phyloP scores from a whole-genome alignment of 2,888 invertebrate genomes.

The Synergus japonicus region DNA sequence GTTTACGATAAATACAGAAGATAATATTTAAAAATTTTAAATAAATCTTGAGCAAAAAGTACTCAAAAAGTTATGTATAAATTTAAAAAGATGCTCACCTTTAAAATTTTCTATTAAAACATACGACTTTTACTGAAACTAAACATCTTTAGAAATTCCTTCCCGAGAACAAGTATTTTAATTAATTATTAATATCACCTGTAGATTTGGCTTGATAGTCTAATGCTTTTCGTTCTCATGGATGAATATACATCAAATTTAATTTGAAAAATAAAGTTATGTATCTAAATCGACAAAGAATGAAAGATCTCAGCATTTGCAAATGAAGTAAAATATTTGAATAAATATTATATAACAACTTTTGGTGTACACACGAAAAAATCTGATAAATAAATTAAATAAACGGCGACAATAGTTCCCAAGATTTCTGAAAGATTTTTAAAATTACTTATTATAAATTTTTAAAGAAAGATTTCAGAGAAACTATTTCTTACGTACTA shows the following conservation, averaged over 20 bases:
- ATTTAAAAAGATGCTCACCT: neutral
- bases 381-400: neutral
- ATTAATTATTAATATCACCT: neutral
- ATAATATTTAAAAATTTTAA: no score
- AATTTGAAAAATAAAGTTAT: no score
- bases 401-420: neutral
- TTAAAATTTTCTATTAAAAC: conserved; percentile 1
- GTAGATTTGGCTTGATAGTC: neutral
- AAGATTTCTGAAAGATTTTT: neutral
- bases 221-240: no score
- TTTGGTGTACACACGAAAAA: neutral
- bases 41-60: neutral
- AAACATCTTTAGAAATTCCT: neutral
- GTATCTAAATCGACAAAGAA: no score
- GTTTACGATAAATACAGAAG: neutral
- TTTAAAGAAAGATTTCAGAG: neutral
- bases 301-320: neutral
- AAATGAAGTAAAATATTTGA: neutral
- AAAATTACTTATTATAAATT: neutral
- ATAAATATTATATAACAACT: neutral
- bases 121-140: neutral
- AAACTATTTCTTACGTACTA: neutral
- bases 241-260: no score
- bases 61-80: neutral
- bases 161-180: neutral